Evolutionary conservation across 2,113 vertebrate genomes (phyloP).

Genomic region (Dendrocopos noguchii): DNA sequence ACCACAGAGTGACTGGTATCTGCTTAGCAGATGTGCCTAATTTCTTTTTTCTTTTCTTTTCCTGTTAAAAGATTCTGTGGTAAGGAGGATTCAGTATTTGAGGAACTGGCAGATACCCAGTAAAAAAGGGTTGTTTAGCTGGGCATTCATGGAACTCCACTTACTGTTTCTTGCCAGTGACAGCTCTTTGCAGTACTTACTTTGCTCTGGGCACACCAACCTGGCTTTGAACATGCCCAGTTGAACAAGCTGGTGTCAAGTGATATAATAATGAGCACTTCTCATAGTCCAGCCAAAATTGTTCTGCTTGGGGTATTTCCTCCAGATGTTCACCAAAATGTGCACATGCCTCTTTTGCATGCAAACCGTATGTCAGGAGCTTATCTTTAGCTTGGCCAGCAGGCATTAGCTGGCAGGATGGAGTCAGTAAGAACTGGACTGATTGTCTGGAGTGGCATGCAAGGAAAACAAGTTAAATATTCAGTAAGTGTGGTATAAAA

Average conservation of each 20-base stretch:
- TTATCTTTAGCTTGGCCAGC: not conserved
- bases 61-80: not conserved
- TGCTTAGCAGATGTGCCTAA: not conserved
- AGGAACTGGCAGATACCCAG: not conserved
- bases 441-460: not conserved
- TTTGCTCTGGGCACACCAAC: not conserved
- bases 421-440: not conserved
- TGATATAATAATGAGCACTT: not conserved
- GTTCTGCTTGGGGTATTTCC: constrained; percentile 26
- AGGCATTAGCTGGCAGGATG: constrained; percentile 23
- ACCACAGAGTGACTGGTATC: not conserved
- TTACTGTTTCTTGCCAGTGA: not conserved
- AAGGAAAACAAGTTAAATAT: constrained; percentile 29
- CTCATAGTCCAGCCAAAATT: not conserved
- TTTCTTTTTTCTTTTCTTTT: not conserved
- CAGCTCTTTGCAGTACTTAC: not conserved
- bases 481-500: not conserved
- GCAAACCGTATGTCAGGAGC: constrained; percentile 8
- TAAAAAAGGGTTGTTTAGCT: not conserved
- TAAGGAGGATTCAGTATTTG: not conserved
- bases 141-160: not conserved
- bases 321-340: constrained; percentile 21
- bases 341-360: not conserved
- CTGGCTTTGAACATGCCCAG: not conserved
- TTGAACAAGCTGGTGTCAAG: constrained; percentile 9